Conservation (phyloP, 1,140 invertebrate genomes). For the Cheumatopsyche charites region DNA sequence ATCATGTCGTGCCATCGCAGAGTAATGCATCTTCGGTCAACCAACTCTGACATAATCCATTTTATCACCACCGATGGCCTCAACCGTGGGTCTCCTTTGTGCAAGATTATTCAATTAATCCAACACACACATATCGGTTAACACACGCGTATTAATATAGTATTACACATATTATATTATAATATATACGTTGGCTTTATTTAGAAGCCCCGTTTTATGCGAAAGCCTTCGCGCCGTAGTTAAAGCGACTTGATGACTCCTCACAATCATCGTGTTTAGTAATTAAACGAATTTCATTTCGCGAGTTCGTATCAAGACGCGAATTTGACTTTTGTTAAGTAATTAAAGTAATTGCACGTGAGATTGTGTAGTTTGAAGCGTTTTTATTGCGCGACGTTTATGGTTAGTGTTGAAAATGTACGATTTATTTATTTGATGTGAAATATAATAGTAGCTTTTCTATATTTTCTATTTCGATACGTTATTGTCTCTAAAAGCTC, state of each 20-base stretch:
- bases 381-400: no score
- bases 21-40: background rate
- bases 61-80: constrained; percentile 2
- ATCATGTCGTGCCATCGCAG: no score
- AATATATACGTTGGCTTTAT: background rate
- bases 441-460: no score
- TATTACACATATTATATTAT: no score
- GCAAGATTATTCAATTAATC: constrained; percentile 38
- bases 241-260: constrained; percentile 18
- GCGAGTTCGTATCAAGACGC: background rate
- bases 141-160: no score
- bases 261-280: constrained; percentile 12
- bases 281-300: constrained; percentile 8
- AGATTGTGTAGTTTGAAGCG: no score
- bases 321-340: no score
- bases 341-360: no score
- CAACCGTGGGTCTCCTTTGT: constrained; percentile 15
- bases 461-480: no score
- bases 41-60: constrained; percentile 9
- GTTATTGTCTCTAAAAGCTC: no score
- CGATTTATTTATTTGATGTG: no score
- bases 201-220: constrained; percentile 3
- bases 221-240: background rate
- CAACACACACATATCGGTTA: background rate
- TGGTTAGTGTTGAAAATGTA: no score